These are phyloP conservation scores for Vultur gryphus DNA, from an alignment of 2,797 vertebrate genomes.

Conservation along the genomic window DNA sequence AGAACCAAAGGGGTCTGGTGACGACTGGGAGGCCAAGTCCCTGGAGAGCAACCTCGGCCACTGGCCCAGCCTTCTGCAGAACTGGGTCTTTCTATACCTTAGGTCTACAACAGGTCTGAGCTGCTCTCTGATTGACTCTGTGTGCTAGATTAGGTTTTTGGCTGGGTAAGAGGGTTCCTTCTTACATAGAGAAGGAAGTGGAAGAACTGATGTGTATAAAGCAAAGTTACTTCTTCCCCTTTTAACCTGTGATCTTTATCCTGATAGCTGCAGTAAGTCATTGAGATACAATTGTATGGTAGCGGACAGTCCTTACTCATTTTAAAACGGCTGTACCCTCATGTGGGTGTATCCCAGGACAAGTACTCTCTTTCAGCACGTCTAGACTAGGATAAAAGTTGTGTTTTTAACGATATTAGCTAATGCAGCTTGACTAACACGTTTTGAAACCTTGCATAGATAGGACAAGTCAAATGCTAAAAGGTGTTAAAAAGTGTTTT, in stretches of 20 bases:
- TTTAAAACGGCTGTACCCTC: neutral
- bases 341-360: neutral
- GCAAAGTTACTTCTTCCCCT: conserved; percentile 24
- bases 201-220: conserved; percentile 36
- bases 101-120: neutral
- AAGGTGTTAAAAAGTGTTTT: neutral
- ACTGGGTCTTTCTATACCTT: neutral
- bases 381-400: neutral
- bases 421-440: neutral
- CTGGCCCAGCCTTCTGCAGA: neutral
- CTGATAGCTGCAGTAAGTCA: neutral
- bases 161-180: neutral
- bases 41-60: neutral
- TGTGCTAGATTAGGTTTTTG: neutral
- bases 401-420: neutral
- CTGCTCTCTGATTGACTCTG: neutral
- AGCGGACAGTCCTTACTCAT: neutral
- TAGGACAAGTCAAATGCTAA: neutral
- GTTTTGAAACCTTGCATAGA: neutral
- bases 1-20: neutral
- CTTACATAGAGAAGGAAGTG: conserved; percentile 37
- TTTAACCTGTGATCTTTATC: conserved; percentile 10
- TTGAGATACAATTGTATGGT: neutral
- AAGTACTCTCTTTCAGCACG: neutral
- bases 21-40: neutral